These are phyloP conservation scores for Eristalis tenax DNA, from an alignment of 2,888 invertebrate genomes.

Conservation along the genomic window DNA sequence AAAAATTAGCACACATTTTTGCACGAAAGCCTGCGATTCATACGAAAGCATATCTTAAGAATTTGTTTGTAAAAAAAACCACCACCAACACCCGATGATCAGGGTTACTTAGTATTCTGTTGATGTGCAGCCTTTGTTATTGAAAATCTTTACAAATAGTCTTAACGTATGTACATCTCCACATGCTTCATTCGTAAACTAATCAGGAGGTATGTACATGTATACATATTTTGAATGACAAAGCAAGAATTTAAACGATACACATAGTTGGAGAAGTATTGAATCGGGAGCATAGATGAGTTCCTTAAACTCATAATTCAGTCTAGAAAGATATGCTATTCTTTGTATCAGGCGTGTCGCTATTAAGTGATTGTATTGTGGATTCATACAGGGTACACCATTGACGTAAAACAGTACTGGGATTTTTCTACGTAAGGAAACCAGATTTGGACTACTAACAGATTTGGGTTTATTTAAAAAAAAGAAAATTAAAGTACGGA, in stretches of 20 bases:
- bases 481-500: neutral
- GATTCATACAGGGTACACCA: neutral
- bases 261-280: neutral
- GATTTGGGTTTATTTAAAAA: neutral
- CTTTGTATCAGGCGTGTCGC: neutral
- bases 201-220: constrained; percentile 34
- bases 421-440: neutral
- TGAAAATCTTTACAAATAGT: constrained; percentile 42
- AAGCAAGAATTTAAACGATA: constrained; percentile 21
- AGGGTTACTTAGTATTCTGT: constrained; percentile 36
- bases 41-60: constrained; percentile 14
- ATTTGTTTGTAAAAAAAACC: constrained; percentile 17
- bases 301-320: constrained; percentile 38
- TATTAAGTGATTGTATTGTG: neutral
- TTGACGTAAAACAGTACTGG: neutral
- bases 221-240: constrained; percentile 16
- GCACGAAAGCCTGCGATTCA: neutral
- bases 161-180: constrained; percentile 31
- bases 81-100: neutral
- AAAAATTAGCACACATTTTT: neutral
- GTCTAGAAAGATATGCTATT: neutral
- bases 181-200: constrained; percentile 19
- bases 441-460: neutral
- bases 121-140: constrained; percentile 44
- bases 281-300: neutral